Base-by-base conservation (phyloP, 1,140 invertebrate species). In the Coboldia fuscipes region DNA sequence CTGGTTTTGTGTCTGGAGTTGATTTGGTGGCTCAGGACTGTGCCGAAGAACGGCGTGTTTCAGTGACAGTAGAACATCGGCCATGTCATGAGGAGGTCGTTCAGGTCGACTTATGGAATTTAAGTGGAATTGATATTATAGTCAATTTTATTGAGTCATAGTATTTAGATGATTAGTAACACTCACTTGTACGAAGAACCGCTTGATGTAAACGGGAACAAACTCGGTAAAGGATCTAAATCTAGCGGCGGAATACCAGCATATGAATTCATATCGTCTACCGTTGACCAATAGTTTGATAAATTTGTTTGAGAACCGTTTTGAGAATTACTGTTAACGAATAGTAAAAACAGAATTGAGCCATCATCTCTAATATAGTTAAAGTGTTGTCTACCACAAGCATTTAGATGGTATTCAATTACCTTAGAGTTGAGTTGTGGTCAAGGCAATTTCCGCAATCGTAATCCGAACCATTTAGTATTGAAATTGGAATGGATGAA, bases 1-100 rank as follows among this genome's bases (percentile, higher is more conserved):
- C 21, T 32, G 30, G 21, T 9, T 19, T 32, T 32, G 30, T 3
- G n/a, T 32, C n/a, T 32, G 30, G 7, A 32, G 19, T 32, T 32
- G 24, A n/a, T n/a, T n/a, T 21, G 22, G 31, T 52, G 39, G 56
- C 49, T 59, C 60, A 13, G 39, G 65, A 39, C 68, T 72, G 7
- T 77, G 77, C 57, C 84, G 79, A 9, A 85, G 77, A 9, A 86
- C 78, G 1, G 82, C 78, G 48, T 86, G 80, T 55, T 88, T 88
- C 37, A 88, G 54, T 0, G 81, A 84, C 37, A 86, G 58, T 17
- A 88, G 62, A 15, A 85, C 81, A 46, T 88, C 82, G 2, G 82
- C 80, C 35, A 84, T 73, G 39, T 77, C 36, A 22, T 37, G 30
- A 28, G 36, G 23, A 10, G 29, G 35, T 10, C 35, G 20, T 20